Evolutionary conservation across 2,797 vertebrate species (phyloP).

Genomic region (Poeciliopsis infans): DNA sequence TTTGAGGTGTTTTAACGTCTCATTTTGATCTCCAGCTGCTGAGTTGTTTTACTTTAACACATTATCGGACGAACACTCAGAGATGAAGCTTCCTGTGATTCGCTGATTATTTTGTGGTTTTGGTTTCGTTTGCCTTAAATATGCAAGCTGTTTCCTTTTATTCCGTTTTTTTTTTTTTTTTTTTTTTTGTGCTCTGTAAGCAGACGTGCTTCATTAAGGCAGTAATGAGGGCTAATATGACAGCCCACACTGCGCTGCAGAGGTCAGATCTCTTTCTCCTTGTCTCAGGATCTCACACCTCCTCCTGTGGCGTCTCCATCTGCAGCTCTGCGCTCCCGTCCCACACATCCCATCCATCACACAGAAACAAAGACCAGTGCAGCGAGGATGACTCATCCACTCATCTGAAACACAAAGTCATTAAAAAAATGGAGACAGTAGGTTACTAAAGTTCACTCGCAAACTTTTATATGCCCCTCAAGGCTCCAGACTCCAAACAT

Average conservation of each 20-base stretch:
- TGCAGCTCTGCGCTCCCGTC: conserved; percentile 40
- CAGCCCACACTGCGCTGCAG: conserved; percentile 54
- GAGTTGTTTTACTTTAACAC: background rate
- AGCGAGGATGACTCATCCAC: conserved; percentile 19
- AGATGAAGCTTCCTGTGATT: conserved; percentile 31
- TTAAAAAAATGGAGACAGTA: background rate
- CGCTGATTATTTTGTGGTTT: background rate
- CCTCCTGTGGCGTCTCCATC: conserved; percentile 63
- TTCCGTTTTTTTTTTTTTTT: background rate
- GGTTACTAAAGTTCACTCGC: background rate
- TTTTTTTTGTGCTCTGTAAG: background rate
- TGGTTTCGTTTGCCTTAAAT: background rate
- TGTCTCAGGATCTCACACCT: conserved; percentile 37
- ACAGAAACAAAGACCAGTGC: conserved; percentile 9
- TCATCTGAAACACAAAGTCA: conserved; percentile 2
- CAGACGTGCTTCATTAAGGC: conserved; percentile 21
- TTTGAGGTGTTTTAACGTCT: background rate
- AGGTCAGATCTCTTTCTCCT: conserved; percentile 47
- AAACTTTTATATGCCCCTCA: background rate
- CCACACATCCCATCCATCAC: conserved; percentile 42
- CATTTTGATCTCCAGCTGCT: background rate
- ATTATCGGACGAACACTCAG: background rate
- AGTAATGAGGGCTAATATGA: conserved; percentile 39
- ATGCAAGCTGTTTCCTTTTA: conserved; percentile 6
- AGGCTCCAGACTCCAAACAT: too few species aligned